Evolutionary conservation across 2,888 invertebrate species (phyloP).

Genomic region (Pseudoips prasinana): DNA sequence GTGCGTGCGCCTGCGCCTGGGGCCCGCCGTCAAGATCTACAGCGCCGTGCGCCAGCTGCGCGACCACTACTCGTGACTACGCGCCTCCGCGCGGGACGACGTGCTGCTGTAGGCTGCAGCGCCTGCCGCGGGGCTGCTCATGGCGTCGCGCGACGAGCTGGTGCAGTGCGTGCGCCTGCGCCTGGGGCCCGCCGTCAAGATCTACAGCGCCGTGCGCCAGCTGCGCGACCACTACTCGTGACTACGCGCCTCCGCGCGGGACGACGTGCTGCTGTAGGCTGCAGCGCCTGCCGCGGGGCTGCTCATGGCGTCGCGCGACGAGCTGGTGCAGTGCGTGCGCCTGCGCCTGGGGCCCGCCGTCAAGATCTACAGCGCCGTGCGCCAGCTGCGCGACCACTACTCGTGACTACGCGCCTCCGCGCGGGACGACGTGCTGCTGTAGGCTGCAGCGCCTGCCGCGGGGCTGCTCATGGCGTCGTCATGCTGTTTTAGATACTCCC

Average conservation of each 20-base stretch:
- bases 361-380: constrained; percentile 77
- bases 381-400: constrained; percentile 51
- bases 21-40: constrained; percentile 89
- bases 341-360: constrained; percentile 93
- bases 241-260: constrained; percentile 50
- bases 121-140: constrained; percentile 90
- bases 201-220: constrained; percentile 58
- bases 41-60: constrained; percentile 59
- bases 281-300: too few relatives aligned
- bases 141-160: constrained; percentile 92
- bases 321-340: constrained; percentile 87
- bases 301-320: too few relatives aligned
- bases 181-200: constrained; percentile 92
- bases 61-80: constrained; percentile 44
- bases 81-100: constrained; percentile 53
- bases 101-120: constrained; percentile 57
- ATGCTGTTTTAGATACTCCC: too few relatives aligned
- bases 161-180: constrained; percentile 87
- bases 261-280: constrained; percentile 61
- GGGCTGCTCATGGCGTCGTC: too few relatives aligned
- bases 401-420: too few relatives aligned
- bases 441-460: too few relatives aligned
- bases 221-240: constrained; percentile 51
- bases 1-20: constrained; percentile 88
- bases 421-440: too few relatives aligned